Conservation (phyloP, 2,797 vertebrate species). For the Lycodopsis pacificus region DNA sequence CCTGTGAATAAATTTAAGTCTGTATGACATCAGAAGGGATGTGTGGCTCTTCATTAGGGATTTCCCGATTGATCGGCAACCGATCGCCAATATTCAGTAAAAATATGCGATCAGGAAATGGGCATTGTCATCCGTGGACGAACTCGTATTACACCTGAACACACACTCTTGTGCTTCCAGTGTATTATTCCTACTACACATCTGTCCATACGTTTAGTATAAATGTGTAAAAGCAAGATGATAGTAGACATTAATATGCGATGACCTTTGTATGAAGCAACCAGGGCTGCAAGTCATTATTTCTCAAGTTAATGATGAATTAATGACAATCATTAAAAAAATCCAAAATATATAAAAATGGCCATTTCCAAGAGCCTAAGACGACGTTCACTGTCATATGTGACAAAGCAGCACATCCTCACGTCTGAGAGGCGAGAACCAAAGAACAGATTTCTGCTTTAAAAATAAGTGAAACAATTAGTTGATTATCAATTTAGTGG, state of each 20-base stretch:
- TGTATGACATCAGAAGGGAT: constrained; percentile 20
- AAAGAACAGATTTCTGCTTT: too few relatives aligned
- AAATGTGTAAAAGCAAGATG: neutral
- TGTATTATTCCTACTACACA: too few relatives aligned
- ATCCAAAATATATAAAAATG: neutral
- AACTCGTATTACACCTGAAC: too few relatives aligned
- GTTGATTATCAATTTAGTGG: neutral
- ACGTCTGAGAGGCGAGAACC: neutral
- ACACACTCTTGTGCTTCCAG: too few relatives aligned
- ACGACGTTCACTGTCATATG: neutral
- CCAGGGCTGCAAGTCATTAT: too few relatives aligned
- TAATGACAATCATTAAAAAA: too few relatives aligned
- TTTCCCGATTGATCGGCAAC: neutral
- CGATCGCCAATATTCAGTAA: neutral
- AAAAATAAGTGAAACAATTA: neutral
- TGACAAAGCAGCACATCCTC: neutral
- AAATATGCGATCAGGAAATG: neutral
- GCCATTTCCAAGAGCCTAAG: neutral
- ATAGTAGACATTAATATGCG: neutral
- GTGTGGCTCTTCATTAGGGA: neutral
- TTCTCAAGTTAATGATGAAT: too few relatives aligned
- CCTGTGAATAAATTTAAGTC: constrained; percentile 15
- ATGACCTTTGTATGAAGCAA: neutral
- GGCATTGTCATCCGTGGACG: neutral
- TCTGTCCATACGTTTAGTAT: too few relatives aligned